Evolutionary conservation across 1,140 invertebrate genomes (phyloP).

Genomic region (Dinothrombium tinctorium): DNA sequence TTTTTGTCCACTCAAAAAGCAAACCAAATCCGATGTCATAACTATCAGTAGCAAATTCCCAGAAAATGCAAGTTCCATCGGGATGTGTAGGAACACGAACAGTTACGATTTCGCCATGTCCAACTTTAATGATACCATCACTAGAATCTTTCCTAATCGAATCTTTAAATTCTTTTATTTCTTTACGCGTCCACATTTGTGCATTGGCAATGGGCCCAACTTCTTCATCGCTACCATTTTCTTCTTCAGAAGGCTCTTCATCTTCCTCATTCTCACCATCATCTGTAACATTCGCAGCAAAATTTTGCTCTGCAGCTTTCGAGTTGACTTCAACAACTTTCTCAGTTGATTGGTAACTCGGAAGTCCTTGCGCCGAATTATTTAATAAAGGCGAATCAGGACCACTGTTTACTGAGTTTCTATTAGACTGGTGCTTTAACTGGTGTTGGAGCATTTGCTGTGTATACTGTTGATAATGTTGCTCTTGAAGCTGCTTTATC

Average conservation of each 20-base stretch:
- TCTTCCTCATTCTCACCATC: neutral
- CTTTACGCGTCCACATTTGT: conserved; percentile 80
- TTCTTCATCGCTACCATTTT: neutral
- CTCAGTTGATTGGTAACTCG: neutral
- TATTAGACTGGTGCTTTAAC: neutral
- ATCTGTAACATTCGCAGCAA: neutral
- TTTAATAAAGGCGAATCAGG: neutral
- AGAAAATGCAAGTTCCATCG: conserved; percentile 80
- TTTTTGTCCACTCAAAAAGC: conserved; percentile 91
- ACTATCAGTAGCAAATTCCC: conserved; percentile 96
- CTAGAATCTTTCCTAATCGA: conserved; percentile 52
- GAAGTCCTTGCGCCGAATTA: neutral
- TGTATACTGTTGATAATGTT: conserved; percentile 96
- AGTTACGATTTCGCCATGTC: conserved; percentile 90
- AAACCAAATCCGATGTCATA: conserved; percentile 98
- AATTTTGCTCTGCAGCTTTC: too few relatives aligned
- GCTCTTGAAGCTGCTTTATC: conserved; percentile 76
- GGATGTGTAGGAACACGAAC: conserved; percentile 90
- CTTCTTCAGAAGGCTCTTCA: neutral
- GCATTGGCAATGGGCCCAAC: conserved; percentile 23
- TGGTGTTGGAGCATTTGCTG: conserved; percentile 25
- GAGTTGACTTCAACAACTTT: too few relatives aligned
- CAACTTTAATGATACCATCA: conserved; percentile 81
- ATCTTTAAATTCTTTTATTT: conserved; percentile 74
- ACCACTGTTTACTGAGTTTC: neutral